A percentile compares a stretch with the other conserved stretches of the same genome.
These are phyloP conservation scores for Callionymus lyra DNA, from an alignment of 2,113 vertebrate genomes.

Conservation along the genomic window DNA sequence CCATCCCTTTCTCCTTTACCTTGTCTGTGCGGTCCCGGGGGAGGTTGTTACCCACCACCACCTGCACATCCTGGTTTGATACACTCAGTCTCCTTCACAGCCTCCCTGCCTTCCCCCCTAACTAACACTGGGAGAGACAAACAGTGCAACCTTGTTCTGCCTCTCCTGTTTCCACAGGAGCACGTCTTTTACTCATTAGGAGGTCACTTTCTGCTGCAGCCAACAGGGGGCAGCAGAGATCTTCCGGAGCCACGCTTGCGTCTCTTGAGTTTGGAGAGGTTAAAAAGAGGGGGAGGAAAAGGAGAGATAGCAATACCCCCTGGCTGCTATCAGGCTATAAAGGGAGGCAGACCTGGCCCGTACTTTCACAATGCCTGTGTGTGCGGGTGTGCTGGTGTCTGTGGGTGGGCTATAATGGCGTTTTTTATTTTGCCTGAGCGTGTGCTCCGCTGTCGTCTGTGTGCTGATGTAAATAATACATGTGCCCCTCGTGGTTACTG, in stretches of 20 bases:
- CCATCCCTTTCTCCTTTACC: slow-evolving; percentile 13
- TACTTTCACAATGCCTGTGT: slow-evolving; percentile 10
- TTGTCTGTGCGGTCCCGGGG: slow-evolving; percentile 25
- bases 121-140: slow-evolving; percentile 27
- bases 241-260: slow-evolving; percentile 8
- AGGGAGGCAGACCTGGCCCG: slow-evolving; percentile 24
- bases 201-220: neutral
- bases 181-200: neutral
- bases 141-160: slow-evolving; percentile 31
- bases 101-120: neutral
- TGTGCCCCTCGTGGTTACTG: neutral
- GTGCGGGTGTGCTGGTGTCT: slow-evolving; percentile 5
- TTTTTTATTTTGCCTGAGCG: slow-evolving; percentile 3
- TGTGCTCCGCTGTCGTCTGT: slow-evolving; percentile 4
- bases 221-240: slow-evolving; percentile 57
- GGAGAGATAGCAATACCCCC: slow-evolving; percentile 32
- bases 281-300: slow-evolving; percentile 22
- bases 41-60: slow-evolving; percentile 55
- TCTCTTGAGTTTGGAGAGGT: slow-evolving; percentile 12
- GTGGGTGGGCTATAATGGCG: slow-evolving; percentile 1
- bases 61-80: slow-evolving; percentile 39
- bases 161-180: slow-evolving; percentile 17
- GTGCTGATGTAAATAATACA: neutral
- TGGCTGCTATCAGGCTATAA: slow-evolving; percentile 40
- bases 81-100: slow-evolving; percentile 1